phyloP scores from a whole-genome alignment of 2,113 vertebrate species.

The Pelecanus crispus region DNA sequence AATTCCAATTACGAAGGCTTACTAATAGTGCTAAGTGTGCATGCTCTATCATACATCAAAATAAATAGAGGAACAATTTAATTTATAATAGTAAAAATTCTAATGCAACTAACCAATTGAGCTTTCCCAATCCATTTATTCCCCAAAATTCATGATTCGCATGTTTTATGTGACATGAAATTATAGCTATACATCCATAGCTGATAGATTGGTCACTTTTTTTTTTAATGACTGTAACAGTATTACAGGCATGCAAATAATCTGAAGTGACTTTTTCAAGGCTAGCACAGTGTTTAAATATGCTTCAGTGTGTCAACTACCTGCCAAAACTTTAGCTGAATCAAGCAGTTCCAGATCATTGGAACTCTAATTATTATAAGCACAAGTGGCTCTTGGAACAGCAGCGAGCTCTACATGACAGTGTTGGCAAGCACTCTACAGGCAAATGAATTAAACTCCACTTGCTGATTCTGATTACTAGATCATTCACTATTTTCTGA shows the following conservation, averaged over 20 bases:
- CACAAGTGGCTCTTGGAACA: slow-evolving; percentile 55
- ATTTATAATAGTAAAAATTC: background rate
- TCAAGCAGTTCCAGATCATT: slow-evolving; percentile 67
- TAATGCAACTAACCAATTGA: background rate
- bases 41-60: background rate
- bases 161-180: background rate
- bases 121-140: background rate
- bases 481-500: background rate
- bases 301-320: slow-evolving; percentile 44
- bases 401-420: slow-evolving; percentile 33
- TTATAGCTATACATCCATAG: background rate
- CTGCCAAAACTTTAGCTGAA: slow-evolving; percentile 69
- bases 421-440: slow-evolving; percentile 33
- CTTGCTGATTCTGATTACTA: slow-evolving; percentile 18
- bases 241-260: slow-evolving; percentile 17
- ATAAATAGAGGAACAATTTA: background rate
- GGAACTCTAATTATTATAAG: slow-evolving; percentile 60
- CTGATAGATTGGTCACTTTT: background rate
- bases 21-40: background rate
- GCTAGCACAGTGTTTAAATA: slow-evolving; percentile 33
- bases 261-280: slow-evolving; percentile 45
- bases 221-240: background rate
- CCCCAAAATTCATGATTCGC: background rate
- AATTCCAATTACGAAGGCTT: background rate
- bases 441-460: slow-evolving; percentile 38